phyloP scores from a whole-genome alignment of 2,113 vertebrate species.

The Mobula hypostoma region DNA sequence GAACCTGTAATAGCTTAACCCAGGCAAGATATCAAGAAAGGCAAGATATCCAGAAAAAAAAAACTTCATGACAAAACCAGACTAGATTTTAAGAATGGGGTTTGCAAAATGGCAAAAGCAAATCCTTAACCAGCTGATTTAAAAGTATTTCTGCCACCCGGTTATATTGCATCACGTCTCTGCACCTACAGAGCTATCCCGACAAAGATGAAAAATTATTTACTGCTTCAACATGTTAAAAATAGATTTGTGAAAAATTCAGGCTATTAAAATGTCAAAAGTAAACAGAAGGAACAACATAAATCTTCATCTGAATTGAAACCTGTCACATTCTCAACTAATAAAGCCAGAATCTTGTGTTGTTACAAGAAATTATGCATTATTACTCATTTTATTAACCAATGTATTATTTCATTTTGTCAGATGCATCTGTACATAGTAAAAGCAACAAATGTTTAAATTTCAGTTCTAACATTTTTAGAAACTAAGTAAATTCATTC shows the following conservation, averaged over 20 bases:
- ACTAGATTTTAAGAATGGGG: neutral
- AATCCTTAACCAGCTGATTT: neutral
- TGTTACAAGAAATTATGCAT: too few species aligned
- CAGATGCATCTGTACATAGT: too few species aligned
- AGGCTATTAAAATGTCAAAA: neutral
- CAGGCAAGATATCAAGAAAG: neutral
- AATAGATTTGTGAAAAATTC: neutral
- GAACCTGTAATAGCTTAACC: too few species aligned
- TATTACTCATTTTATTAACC: too few species aligned
- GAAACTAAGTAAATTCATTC: too few species aligned
- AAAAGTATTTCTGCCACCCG: neutral
- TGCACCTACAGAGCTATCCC: neutral
- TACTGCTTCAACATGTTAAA: neutral
- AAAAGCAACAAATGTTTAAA: too few species aligned
- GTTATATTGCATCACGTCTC: neutral
- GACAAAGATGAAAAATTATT: neutral
- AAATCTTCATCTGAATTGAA: neutral
- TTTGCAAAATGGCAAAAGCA: neutral
- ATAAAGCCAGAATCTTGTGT: too few species aligned
- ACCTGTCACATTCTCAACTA: neutral
- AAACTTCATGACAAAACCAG: neutral
- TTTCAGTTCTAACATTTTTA: too few species aligned
- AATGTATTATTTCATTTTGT: too few species aligned
- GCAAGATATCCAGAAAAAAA: too few species aligned
- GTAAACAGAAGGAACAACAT: neutral